Conservation (phyloP, 2,797 vertebrate species). For the Ptychadena robeensis region DNA sequence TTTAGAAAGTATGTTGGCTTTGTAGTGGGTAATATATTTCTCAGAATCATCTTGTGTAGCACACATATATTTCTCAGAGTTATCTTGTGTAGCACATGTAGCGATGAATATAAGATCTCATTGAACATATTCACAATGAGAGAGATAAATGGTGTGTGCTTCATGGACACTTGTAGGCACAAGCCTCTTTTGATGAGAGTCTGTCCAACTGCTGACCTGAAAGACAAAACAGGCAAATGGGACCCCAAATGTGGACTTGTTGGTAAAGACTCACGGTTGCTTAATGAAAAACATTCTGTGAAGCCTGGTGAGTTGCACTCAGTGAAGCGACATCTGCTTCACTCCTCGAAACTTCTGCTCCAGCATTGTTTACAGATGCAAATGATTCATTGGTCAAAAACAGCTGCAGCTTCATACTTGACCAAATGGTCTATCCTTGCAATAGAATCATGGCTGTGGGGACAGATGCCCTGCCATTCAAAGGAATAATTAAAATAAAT, state of each 20-base stretch:
- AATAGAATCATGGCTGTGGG: slow-evolving; percentile 28
- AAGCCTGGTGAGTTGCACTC: slow-evolving; percentile 16
- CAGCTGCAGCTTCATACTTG: slow-evolving; percentile 40
- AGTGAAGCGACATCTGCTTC: slow-evolving; percentile 43
- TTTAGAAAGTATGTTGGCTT: neutral
- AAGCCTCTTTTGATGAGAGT: neutral
- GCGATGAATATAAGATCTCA: slow-evolving; percentile 5
- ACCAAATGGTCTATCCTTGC: slow-evolving; percentile 19
- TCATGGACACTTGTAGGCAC: neutral
- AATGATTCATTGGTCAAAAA: slow-evolving; percentile 47
- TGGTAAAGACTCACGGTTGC: neutral
- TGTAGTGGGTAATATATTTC: neutral
- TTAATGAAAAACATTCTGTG: slow-evolving; percentile 9
- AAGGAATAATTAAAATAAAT: neutral
- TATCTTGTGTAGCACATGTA: neutral
- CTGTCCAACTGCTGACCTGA: slow-evolving; percentile 21
- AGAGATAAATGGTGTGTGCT: neutral
- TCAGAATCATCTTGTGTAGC: neutral
- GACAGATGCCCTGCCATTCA: slow-evolving; percentile 26
- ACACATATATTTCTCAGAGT: neutral
- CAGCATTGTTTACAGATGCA: slow-evolving; percentile 45
- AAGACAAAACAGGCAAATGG: slow-evolving; percentile 1
- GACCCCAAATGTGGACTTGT: slow-evolving; percentile 4
- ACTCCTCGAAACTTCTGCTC: slow-evolving; percentile 37
- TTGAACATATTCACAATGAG: neutral